These are phyloP conservation scores for Neelides folsomi DNA, from an alignment of 2,888 invertebrate species.

Conservation along the genomic window DNA sequence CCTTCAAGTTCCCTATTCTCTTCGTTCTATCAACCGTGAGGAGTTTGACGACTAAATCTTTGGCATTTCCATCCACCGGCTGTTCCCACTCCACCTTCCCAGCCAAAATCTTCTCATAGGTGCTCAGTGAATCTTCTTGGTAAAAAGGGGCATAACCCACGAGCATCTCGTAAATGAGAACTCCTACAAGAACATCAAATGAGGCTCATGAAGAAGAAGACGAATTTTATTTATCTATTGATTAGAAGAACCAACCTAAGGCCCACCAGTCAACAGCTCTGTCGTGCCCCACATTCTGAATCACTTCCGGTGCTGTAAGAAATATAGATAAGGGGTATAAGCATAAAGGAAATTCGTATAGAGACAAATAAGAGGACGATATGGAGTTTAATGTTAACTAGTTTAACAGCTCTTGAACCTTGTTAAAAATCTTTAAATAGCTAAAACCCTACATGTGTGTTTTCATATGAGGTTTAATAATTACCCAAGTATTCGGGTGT, in stretches of 20 bases:
- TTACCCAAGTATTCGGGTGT: constrained; percentile 76
- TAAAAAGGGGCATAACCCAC: constrained; percentile 90
- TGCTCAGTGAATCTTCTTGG: constrained; percentile 90
- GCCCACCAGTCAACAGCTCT: constrained; percentile 99
- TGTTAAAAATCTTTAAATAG: too few species aligned
- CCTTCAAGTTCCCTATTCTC: constrained; percentile 93
- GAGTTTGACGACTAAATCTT: constrained; percentile 88
- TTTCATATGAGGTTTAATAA: too few species aligned
- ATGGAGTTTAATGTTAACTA: too few species aligned
- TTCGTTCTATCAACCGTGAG: constrained; percentile 84
- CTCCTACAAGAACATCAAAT: constrained; percentile 48
- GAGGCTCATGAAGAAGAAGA: not conserved
- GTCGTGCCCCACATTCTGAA: constrained; percentile 94
- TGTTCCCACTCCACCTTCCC: constrained; percentile 92
- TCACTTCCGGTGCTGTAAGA: constrained; percentile 73
- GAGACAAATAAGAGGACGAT: too few species aligned
- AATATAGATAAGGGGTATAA: not conserved
- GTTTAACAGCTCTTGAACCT: too few species aligned
- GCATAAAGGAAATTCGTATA: too few species aligned
- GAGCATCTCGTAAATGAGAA: constrained; percentile 80
- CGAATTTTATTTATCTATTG: not conserved
- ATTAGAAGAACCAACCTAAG: constrained; percentile 48
- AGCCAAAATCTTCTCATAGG: constrained; percentile 88
- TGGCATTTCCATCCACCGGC: constrained; percentile 81
- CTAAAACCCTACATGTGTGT: too few species aligned